phyloP scores from a whole-genome alignment of 2,888 invertebrate species.

The Drosophila infuscata region DNA sequence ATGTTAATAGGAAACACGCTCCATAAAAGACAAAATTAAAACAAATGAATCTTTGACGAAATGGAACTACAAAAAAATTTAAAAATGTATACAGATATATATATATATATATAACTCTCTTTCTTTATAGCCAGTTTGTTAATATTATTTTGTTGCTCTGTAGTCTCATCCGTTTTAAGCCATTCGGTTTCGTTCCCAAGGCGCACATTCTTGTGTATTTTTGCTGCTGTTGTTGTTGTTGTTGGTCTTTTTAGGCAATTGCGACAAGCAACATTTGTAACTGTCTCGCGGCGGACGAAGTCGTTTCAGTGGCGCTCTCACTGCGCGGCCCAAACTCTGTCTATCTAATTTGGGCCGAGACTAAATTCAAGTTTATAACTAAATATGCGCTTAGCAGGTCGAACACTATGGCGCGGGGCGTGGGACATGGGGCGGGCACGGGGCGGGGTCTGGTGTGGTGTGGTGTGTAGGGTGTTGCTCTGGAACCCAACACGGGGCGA shows the following conservation, averaged over 20 bases:
- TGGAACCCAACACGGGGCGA: constrained; percentile 38
- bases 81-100: neutral
- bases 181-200: constrained; percentile 27
- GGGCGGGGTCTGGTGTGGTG: neutral
- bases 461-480: constrained; percentile 23
- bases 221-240: neutral
- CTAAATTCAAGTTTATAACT: constrained; percentile 77
- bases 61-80: too few species aligned
- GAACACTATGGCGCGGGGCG: neutral
- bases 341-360: constrained; percentile 68
- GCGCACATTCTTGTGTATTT: too few species aligned
- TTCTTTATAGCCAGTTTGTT: constrained; percentile 3
- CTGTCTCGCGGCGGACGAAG: constrained; percentile 17
- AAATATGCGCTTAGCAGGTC: constrained; percentile 66
- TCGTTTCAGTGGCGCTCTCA: constrained; percentile 28
- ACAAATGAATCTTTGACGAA: neutral
- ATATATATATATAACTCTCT: neutral
- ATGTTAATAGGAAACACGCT: constrained; percentile 15
- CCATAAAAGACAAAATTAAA: neutral
- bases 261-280: constrained; percentile 35
- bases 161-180: constrained; percentile 28
- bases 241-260: constrained; percentile 33
- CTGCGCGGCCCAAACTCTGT: constrained; percentile 35
- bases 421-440: neutral
- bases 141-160: neutral